Base-by-base conservation (phyloP, 2,888 invertebrate species). In the Heliconius charithonia region DNA sequence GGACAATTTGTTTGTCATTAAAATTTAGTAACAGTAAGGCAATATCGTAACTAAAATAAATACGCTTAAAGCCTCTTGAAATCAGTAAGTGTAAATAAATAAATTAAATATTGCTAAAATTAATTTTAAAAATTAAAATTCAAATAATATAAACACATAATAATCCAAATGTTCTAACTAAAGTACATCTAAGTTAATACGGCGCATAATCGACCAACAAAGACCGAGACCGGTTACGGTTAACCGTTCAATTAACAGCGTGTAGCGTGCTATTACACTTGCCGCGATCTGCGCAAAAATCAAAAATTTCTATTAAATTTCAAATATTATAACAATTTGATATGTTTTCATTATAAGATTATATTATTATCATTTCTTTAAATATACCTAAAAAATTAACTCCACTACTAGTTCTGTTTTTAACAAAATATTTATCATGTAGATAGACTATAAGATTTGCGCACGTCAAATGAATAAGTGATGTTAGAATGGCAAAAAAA, bases 201-300 rank as follows among this genome's bases (percentile, higher is more conserved):
- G 62, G 71, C 59, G 75, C 79, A 71, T 77, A 77, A 91, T 91
- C 89, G 89, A 82, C 89, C 85, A 88, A 88, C 89, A 91, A 91
- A 92, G 89, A 90, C 85, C 86, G 82, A 82, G 82, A 80, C 75
- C 75, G 84, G 90, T 90, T 88, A 76, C 59, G 78, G 87, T 86
- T 89, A 89, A 91, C 89, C 90, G 90, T 91, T 90, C 91, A 93
- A 92, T 93, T 93, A 93, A 89, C 87, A 87, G 86, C 90, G 91
- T 92, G 93, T 92, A 93, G 37, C 32, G 16, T 73, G 77, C 56
- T 72, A 77, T 72, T 77, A 77, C 32, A 66, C 56, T 72, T 16
- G 72, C 77, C 77, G 25, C 77, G 67, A 77, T 73, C 67, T 67
- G 25, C n/a, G 56, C 72, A 65, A 51, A 56, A 56, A 65, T 77